Evolutionary conservation across 2,113 vertebrate species (phyloP).

Genomic region (Lagopus leucura): DNA sequence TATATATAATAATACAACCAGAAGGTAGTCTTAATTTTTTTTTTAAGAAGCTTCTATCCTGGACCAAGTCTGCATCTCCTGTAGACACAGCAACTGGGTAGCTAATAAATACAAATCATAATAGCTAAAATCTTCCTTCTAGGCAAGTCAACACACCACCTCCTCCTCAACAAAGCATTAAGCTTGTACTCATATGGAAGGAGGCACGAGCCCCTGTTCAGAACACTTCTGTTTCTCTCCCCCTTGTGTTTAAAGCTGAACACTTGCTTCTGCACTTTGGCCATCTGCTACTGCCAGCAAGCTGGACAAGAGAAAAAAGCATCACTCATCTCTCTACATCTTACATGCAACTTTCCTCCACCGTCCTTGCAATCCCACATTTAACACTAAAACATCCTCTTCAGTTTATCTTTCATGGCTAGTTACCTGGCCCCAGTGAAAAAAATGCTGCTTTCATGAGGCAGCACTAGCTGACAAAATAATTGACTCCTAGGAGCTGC

Average conservation of each 20-base stretch:
- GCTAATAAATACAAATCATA: neutral
- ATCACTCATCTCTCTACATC: neutral
- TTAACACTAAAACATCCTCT: neutral
- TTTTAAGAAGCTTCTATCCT: neutral
- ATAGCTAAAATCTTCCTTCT: neutral
- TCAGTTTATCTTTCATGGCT: neutral
- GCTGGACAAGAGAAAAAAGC: neutral
- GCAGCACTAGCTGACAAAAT: slow-evolving; percentile 23
- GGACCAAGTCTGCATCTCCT: neutral
- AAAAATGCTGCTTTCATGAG: neutral
- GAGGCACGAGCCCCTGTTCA: neutral
- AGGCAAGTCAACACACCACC: neutral
- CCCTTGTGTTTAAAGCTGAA: neutral
- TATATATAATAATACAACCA: neutral
- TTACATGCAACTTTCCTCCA: neutral
- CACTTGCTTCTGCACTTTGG: neutral
- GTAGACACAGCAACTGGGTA: neutral
- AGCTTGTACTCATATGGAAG: neutral
- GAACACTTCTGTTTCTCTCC: neutral
- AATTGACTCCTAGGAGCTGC: slow-evolving; percentile 7
- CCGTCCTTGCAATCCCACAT: neutral
- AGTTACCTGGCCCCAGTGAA: neutral
- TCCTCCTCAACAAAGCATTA: neutral
- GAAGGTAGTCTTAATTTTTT: neutral
- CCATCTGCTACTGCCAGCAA: neutral